A percentile compares a stretch with the other conserved stretches of the same genome.
Conservation (phyloP, 2,113 vertebrate genomes). For the Malurus melanocephalus region DNA sequence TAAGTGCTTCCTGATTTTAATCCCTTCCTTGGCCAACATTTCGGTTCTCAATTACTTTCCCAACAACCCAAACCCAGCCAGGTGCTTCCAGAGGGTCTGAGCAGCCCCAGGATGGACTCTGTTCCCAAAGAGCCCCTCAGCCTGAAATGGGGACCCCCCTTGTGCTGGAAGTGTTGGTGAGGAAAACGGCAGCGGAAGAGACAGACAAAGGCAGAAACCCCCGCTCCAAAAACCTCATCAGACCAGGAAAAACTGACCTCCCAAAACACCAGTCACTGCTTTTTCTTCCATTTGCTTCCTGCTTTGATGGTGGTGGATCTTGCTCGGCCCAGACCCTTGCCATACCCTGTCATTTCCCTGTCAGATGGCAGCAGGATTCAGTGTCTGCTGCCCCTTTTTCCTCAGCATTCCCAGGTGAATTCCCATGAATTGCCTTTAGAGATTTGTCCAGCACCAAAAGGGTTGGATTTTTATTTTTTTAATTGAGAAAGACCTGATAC, state of each 20-base stretch:
- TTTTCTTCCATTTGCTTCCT: background rate
- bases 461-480: background rate
- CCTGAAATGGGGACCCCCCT: background rate
- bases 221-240: background rate
- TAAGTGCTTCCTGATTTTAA: background rate
- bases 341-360: background rate
- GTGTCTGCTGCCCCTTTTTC: background rate
- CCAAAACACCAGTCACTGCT: background rate
- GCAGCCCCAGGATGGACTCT: background rate
- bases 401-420: background rate
- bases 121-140: background rate
- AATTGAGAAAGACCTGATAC: background rate
- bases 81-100: background rate
- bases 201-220: background rate
- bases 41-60: rapidly evolving
- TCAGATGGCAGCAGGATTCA: background rate
- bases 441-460: background rate
- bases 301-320: background rate
- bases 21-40: background rate
- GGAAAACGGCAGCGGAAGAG: background rate
- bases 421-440: background rate
- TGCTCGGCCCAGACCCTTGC: background rate
- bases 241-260: background rate
- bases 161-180: background rate
- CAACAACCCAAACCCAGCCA: background rate